Percentiles rank a stretch among this genome's conserved stretches.
Evolutionary conservation across 2,797 vertebrate species (phyloP).

Genomic region (Lithobates pipiens): DNA sequence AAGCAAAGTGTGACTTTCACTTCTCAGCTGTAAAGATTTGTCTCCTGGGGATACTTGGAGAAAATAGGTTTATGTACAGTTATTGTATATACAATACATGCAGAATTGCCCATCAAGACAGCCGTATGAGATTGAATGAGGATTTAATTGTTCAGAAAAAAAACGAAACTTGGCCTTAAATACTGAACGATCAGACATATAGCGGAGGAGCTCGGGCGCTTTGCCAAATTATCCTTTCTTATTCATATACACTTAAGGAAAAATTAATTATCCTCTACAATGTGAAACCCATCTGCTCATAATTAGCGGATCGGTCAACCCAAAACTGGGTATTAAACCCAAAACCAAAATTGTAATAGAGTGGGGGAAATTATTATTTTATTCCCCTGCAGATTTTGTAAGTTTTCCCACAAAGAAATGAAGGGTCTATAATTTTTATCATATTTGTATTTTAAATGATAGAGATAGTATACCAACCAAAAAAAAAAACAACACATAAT

Average conservation of each 20-base stretch:
- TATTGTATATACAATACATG: neutral
- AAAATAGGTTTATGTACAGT: neutral
- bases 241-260: neutral
- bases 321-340: too few relatives aligned
- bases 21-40: slow-evolving; percentile 6
- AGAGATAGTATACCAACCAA: too few relatives aligned
- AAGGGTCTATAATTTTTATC: too few relatives aligned
- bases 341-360: too few relatives aligned
- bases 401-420: too few relatives aligned
- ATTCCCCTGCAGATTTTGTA: too few relatives aligned
- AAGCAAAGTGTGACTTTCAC: slow-evolving; percentile 24
- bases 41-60: slow-evolving; percentile 22
- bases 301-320: too few relatives aligned
- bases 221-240: neutral
- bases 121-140: neutral
- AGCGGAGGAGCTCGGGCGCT: neutral
- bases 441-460: too few relatives aligned
- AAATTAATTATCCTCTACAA: too few relatives aligned
- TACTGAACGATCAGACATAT: neutral
- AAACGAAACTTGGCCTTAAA: neutral
- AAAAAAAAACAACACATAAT: too few relatives aligned
- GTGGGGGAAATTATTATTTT: too few relatives aligned
- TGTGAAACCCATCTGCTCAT: too few relatives aligned
- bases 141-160: neutral
- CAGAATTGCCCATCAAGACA: neutral